Percentiles rank a stretch among this genome's conserved stretches.
Evolutionary conservation across 1,140 invertebrate species (phyloP).

Genomic region (Caenorhabditis latens): DNA sequence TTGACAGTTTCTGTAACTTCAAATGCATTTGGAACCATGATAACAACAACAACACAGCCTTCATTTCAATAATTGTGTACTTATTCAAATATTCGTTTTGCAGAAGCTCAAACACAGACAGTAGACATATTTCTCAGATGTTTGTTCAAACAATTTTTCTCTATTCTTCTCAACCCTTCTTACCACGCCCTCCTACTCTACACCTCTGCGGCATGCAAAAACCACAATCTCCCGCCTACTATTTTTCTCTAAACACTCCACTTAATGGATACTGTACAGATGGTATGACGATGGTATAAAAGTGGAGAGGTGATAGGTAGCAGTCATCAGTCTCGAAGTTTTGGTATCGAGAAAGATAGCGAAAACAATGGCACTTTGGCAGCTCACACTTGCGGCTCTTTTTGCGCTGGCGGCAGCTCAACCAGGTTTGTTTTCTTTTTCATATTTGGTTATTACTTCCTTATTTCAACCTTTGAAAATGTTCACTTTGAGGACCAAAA

Average conservation of each 20-base stretch:
- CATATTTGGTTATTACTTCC: neutral
- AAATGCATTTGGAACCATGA: neutral
- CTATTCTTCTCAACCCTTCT: neutral
- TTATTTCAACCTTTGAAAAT: neutral
- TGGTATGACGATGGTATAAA: slow-evolving; percentile 49
- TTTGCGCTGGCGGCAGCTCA: neutral
- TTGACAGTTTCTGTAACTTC: neutral
- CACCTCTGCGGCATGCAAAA: slow-evolving; percentile 24
- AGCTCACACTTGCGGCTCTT: slow-evolving; percentile 26
- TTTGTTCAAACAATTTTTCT: slow-evolving; percentile 42
- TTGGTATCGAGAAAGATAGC: neutral
- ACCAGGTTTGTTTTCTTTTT: slow-evolving; percentile 3
- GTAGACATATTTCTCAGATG: slow-evolving; percentile 22
- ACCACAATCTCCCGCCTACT: neutral
- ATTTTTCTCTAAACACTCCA: slow-evolving; percentile 36
- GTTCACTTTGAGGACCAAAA: slow-evolving; percentile 72
- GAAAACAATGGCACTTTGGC: slow-evolving; percentile 32
- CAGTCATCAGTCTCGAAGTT: slow-evolving; percentile 47
- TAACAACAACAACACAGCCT: neutral
- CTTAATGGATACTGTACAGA: slow-evolving; percentile 40
- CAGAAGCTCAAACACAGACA: slow-evolving; percentile 1
- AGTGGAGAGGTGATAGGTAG: slow-evolving; percentile 26
- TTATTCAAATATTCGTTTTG: neutral
- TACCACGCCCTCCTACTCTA: slow-evolving; percentile 28
- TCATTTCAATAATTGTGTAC: too few relatives aligned